Evolutionary conservation across 35 echinoderm and acorn worm species (phyloP).

Genomic region (Apostichopus parvimensis): DNA sequence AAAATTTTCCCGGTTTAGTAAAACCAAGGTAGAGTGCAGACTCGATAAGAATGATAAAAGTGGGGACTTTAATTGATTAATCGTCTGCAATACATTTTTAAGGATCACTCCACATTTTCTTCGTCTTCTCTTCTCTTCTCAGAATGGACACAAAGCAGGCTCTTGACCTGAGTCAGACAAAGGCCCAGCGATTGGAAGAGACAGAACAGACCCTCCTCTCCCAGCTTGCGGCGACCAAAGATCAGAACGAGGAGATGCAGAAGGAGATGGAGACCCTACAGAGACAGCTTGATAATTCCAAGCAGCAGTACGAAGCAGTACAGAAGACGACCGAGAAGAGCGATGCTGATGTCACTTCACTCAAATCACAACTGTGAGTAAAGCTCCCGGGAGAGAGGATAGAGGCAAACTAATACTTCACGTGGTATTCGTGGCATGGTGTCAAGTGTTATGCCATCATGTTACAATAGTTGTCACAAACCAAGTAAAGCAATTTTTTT

Average conservation of each 20-base stretch:
- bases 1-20: too few relatives aligned
- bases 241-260: constrained; percentile 38
- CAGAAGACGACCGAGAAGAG: constrained; percentile 34
- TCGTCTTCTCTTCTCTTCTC: not conserved
- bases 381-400: too few relatives aligned
- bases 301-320: not conserved
- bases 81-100: too few relatives aligned
- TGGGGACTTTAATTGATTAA: too few relatives aligned
- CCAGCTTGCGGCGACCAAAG: constrained; percentile 32
- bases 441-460: too few relatives aligned
- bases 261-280: constrained; percentile 38
- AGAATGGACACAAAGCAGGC: constrained; percentile 58
- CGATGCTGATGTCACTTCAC: not conserved
- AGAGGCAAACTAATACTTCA: too few relatives aligned
- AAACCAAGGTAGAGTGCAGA: too few relatives aligned
- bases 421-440: too few relatives aligned
- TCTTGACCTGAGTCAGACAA: constrained; percentile 45
- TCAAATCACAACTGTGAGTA: constrained; percentile 51
- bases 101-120: too few relatives aligned
- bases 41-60: too few relatives aligned
- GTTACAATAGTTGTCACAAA: too few relatives aligned
- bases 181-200: constrained; percentile 46
- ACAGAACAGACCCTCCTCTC: constrained; percentile 43
- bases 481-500: too few relatives aligned
- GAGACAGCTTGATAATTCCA: constrained; percentile 41